Conservation (phyloP, 2,888 invertebrate species). For the Adela reaumurella region DNA sequence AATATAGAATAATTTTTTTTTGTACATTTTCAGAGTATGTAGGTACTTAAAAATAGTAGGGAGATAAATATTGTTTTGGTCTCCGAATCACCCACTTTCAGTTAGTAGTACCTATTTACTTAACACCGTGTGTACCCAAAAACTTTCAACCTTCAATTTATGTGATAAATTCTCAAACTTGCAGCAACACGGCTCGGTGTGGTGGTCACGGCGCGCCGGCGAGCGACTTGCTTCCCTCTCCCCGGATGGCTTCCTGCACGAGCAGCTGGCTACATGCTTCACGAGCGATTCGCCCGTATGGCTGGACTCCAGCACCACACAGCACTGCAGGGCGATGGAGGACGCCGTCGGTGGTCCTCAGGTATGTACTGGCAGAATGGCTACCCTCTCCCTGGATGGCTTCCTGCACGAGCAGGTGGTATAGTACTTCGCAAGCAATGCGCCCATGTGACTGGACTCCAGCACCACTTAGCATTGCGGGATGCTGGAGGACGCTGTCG, state of each 20-base stretch:
- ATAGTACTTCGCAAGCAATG: slow-evolving; percentile 73
- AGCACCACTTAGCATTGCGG: slow-evolving; percentile 72
- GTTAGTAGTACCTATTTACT: too few relatives aligned
- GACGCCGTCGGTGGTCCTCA: slow-evolving; percentile 73
- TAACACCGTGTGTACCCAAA: too few relatives aligned
- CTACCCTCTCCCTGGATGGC: slow-evolving; percentile 64
- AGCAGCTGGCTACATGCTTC: slow-evolving; percentile 78
- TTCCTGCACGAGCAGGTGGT: slow-evolving; percentile 83
- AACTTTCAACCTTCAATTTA: too few relatives aligned
- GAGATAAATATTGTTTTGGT: too few relatives aligned
- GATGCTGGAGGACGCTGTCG: slow-evolving; percentile 75
- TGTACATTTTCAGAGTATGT: too few relatives aligned
- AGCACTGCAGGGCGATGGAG: slow-evolving; percentile 77
- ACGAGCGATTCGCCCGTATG: slow-evolving; percentile 87
- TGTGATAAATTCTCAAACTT: too few relatives aligned
- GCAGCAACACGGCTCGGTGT: slow-evolving; percentile 97
- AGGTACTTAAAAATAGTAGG: too few relatives aligned
- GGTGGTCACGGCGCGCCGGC: slow-evolving; percentile 81
- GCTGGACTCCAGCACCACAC: slow-evolving; percentile 87
- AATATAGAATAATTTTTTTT: too few relatives aligned
- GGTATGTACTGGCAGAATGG: slow-evolving; percentile 53
- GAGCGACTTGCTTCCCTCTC: slow-evolving; percentile 62
- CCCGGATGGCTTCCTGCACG: slow-evolving; percentile 73
- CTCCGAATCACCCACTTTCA: too few relatives aligned
- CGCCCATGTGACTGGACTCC: slow-evolving; percentile 97